These are phyloP conservation scores for Anableps anableps DNA, from an alignment of 2,797 vertebrate genomes.

Conservation along the genomic window DNA sequence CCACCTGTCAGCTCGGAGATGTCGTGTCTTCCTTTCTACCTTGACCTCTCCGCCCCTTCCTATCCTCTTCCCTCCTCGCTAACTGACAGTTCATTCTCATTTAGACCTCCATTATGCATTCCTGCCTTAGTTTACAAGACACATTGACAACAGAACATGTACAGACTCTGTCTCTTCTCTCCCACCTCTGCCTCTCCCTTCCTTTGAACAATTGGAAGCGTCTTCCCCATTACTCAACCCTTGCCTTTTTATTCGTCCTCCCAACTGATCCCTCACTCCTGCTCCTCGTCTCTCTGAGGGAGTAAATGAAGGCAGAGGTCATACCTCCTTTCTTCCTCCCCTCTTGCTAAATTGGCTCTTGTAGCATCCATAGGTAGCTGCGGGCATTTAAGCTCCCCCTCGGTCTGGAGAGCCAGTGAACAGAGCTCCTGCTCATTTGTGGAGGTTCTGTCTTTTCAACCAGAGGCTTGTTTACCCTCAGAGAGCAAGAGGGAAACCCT, in stretches of 20 bases:
- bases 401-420: conserved; percentile 69
- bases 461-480: conserved; percentile 75
- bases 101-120: conserved; percentile 78
- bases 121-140: conserved; percentile 78
- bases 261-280: conserved; percentile 71
- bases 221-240: conserved; percentile 78
- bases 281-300: conserved; percentile 72
- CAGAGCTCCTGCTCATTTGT: conserved; percentile 79
- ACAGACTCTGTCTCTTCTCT: conserved; percentile 51
- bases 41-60: conserved; percentile 61
- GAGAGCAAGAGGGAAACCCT: conserved; percentile 76
- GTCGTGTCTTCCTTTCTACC: conserved; percentile 45
- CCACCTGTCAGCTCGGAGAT: conserved; percentile 51
- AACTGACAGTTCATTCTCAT: conserved; percentile 81
- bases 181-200: conserved; percentile 57
- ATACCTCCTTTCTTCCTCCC: conserved; percentile 75
- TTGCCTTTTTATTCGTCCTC: conserved; percentile 66
- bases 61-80: conserved; percentile 52
- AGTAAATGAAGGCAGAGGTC: conserved; percentile 81
- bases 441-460: conserved; percentile 75
- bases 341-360: conserved; percentile 84
- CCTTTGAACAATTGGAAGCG: conserved; percentile 74
- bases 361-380: conserved; percentile 70
- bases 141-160: conserved; percentile 77
- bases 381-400: conserved; percentile 66